Conservation (phyloP, 2,113 vertebrate genomes). For the Phaethon lepturus region DNA sequence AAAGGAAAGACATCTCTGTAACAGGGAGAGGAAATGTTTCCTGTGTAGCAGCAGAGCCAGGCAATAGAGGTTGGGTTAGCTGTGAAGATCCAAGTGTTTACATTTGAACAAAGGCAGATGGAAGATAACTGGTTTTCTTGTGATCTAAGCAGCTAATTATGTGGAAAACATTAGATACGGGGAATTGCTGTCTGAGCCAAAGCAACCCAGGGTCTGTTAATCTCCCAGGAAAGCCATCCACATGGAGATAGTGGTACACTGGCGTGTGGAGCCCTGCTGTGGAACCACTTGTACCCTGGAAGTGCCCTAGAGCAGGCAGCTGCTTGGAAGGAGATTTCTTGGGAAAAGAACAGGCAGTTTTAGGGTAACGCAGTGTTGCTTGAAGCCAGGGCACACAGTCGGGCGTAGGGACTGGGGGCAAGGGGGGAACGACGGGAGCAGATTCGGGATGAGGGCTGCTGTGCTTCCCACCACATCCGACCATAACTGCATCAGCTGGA, state of each 20-base stretch:
- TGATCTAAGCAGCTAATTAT: fast-evolving
- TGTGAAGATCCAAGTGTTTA: not conserved
- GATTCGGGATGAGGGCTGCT: not conserved
- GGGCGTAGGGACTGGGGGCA: not conserved
- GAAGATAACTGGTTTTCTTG: not conserved
- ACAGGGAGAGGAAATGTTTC: not conserved
- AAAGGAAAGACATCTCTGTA: not conserved
- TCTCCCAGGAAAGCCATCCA: not conserved
- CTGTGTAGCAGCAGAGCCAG: not conserved
- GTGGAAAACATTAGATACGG: fast-evolving
- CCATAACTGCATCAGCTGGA: fast-evolving
- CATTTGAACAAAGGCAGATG: not conserved
- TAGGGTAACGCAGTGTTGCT: not conserved
- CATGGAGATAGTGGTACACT: fast-evolving
- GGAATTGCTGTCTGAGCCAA: not conserved
- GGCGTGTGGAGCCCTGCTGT: fast-evolving
- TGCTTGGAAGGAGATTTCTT: not conserved
- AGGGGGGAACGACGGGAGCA: not conserved
- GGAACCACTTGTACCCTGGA: not conserved
- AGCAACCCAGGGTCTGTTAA: not conserved
- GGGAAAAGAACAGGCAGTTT: not conserved
- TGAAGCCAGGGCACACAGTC: not conserved
- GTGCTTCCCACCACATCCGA: not conserved
- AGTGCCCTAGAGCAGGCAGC: no score
- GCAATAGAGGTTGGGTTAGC: not conserved